Percentiles rank a stretch among this genome's conserved stretches.
phyloP scores from a whole-genome alignment of 2,113 vertebrate species.

The Podiceps cristatus region DNA sequence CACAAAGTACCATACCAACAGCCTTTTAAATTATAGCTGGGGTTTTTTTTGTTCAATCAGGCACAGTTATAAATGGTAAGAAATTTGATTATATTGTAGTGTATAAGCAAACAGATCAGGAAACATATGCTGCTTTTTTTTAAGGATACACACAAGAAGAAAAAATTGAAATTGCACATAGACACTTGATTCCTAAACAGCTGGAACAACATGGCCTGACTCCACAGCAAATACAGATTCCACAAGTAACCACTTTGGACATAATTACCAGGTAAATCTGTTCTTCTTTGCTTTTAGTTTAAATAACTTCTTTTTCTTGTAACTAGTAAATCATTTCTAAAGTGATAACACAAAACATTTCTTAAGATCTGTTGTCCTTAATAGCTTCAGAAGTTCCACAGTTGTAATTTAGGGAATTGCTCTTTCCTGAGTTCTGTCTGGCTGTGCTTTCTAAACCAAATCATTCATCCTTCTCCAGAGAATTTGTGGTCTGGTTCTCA shows the following conservation, averaged over 20 bases:
- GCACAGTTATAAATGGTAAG: background rate
- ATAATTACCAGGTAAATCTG: constrained; percentile 85
- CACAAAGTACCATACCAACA: background rate
- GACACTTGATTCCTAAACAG: constrained; percentile 95
- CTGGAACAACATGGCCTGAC: constrained; percentile 94
- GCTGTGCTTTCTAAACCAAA: background rate
- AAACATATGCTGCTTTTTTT: background rate
- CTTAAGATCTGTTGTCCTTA: background rate
- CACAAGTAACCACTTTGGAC: constrained; percentile 86
- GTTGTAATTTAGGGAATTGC: background rate
- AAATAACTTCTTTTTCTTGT: background rate
- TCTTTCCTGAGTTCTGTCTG: background rate
- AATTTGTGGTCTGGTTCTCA: background rate
- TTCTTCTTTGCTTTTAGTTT: background rate
- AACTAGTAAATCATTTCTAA: background rate
- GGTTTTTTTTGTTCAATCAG: background rate
- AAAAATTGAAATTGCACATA: constrained; percentile 95
- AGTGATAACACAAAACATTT: background rate
- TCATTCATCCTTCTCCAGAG: background rate
- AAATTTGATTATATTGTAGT: background rate
- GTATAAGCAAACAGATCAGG: background rate
- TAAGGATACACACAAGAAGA: constrained; percentile 96
- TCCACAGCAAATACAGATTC: constrained; percentile 92
- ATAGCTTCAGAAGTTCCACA: background rate
- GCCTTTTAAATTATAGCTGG: background rate